Base-by-base conservation (phyloP, 2,888 invertebrate species). In the Oscheius sp. region DNA sequence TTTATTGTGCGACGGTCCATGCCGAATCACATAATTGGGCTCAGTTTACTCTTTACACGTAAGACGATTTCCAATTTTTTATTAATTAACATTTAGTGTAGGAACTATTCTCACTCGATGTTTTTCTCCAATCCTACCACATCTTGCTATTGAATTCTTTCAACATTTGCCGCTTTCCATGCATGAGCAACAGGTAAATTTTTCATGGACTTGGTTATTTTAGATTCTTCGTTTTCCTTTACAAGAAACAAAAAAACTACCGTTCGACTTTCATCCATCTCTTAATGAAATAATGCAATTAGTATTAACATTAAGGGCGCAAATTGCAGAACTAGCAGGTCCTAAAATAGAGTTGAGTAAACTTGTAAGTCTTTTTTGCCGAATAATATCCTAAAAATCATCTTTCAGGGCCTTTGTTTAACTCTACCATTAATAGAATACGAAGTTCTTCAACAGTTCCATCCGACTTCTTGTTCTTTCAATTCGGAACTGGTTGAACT, bases 91-190 rank as follows among this genome's bases (percentile, higher is more conserved):
- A 28, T 63, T 68, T 44, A 64, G 67, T 33, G 30, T 70, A 20
- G 70, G 70, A 8, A 36, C 62, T 26, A 68, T 67, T 20, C 47
- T 85, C 8, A 68, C 80, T 12, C 62, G 61, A 12, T 28, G 70
- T 20, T 75, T 85, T 14, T 78, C 83, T n/a, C 82, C 85, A 9
- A 66, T 84, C 33, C 68, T 84, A 9, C 84, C 84, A 3, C 84
- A 84, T 74, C 51, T 84, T 6, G 71, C 80, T 4, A 50, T 74
- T 2, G 84, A 84, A 70, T 80, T 79, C 47, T 72, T 72, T 26
- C 62, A 73, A 6, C 72, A 84, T 62, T 78, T 75, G 26, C 79
- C 80, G 5, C 50, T 65, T 22, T 38, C 50, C n/a, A 9, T 33
- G 1, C 73, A 70, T 14, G 70, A 74, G 28, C 71, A 72, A 51